Evolutionary conservation across 2,113 vertebrate species (phyloP), one percentile per base, ranked within the genome.

Genomic region (Callocephalon fimbriatum): DNA sequence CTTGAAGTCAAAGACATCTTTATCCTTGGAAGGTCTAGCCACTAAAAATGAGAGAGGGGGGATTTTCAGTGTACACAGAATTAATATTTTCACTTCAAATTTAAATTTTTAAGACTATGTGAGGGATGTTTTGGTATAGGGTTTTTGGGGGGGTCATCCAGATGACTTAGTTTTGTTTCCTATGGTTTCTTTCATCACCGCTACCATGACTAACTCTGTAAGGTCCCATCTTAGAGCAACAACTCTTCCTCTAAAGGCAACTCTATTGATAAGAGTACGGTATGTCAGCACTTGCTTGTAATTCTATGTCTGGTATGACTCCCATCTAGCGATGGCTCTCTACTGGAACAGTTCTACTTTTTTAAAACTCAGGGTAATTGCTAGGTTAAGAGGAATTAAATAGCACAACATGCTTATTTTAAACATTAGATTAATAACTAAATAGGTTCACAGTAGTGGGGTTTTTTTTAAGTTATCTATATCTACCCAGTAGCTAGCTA

Each of bases 1-100:
- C 92, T 99, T 99, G 92, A 99, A 99, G 92, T 97, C 97, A 95
- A 99, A 98, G 26, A 99, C 27, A 40, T 98, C 98, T 15, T 97
- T 98, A 38, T 99, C 98, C 97, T 98, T 99, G 42, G 90, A 95
- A 48, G 97, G 94, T 96, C 98, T 98, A 67, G 84, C 73, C 88
- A 97, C 98, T 99, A 88, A 67, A 95, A 97, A 86, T 7, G 18
- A 87, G 91, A 96, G 68, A 94, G 31, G 2, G 31, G 2, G 1
- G 8, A 66, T 67, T 80, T 78, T 76, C 12, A 83, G 61, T 7
- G 19, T 11, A 82, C 20, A 26, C 32, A 2, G 9, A 71, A 83
- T 31, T 17, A 6, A 22, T n/a, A 90, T 48, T 86, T 76, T 95
- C 58, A 91, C 26, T 31, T 38, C 5, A 66, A 72, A 88, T 21